A percentile compares a stretch with the other conserved stretches of the same genome.
Evolutionary conservation across 1,140 invertebrate species (phyloP).

Genomic region (Drosophila mayri): DNA sequence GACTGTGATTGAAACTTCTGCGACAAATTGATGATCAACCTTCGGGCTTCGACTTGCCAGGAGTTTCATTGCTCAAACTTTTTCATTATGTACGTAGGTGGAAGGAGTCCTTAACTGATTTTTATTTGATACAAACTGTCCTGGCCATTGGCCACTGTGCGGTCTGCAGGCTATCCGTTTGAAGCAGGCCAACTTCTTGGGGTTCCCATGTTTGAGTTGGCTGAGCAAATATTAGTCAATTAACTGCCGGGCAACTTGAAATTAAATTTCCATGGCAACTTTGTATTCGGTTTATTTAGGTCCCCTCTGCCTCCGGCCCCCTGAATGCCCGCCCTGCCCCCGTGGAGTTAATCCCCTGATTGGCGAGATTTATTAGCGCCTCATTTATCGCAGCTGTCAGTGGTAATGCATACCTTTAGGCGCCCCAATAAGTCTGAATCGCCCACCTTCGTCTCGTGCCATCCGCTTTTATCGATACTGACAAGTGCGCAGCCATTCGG

Average conservation of each 20-base stretch:
- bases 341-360: conserved; percentile 15
- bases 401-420: conserved; percentile 63
- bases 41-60: background rate
- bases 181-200: conserved; percentile 9
- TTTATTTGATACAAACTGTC: background rate
- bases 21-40: conserved; percentile 44
- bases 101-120: conserved; percentile 1
- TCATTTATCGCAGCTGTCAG: conserved; percentile 65
- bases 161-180: conserved; percentile 19
- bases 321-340: too few relatives aligned
- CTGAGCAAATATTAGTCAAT: conserved; percentile 52
- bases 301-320: background rate
- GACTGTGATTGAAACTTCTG: conserved; percentile 37
- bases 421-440: conserved; percentile 26
- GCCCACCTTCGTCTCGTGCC: conserved; percentile 24
- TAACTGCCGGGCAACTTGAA: conserved; percentile 23
- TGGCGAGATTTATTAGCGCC: conserved; percentile 64
- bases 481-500: conserved; percentile 59
- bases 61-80: conserved; percentile 19
- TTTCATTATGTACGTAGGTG: conserved; percentile 22
- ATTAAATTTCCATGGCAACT: conserved; percentile 44
- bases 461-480: conserved; percentile 56
- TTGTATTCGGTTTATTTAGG: conserved; percentile 13
- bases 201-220: conserved; percentile 27
- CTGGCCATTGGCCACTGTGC: conserved; percentile 1